Evolutionary conservation across 1,140 invertebrate species (phyloP).

Genomic region (Tetraneura akinire): DNA sequence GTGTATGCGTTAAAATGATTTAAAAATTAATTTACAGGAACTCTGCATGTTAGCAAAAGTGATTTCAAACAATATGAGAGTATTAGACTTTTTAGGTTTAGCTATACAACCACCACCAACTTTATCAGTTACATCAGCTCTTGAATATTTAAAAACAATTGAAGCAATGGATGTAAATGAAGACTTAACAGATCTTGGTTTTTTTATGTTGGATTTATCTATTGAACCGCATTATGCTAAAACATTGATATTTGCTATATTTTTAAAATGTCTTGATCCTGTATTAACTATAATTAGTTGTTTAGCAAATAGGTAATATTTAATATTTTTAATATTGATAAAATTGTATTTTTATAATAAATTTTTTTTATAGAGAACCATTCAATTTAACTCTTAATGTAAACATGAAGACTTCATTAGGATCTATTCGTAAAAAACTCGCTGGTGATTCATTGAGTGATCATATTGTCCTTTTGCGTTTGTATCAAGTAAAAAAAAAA

Average conservation of each 20-base stretch:
- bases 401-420: slow-evolving; percentile 67
- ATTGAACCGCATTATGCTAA: slow-evolving; percentile 89
- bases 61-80: slow-evolving; percentile 73
- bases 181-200: slow-evolving; percentile 79
- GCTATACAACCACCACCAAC: slow-evolving; percentile 84
- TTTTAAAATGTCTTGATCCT: slow-evolving; percentile 93
- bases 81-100: slow-evolving; percentile 78
- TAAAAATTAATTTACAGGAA: slow-evolving; percentile 67
- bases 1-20: no score
- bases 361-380: slow-evolving; percentile 68
- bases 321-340: background rate
- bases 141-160: slow-evolving; percentile 75
- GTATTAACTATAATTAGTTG: slow-evolving; percentile 88
- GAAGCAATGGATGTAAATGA: slow-evolving; percentile 79
- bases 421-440: slow-evolving; percentile 69
- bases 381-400: slow-evolving; percentile 76
- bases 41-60: slow-evolving; percentile 90
- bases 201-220: slow-evolving; percentile 84
- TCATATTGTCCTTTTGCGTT: slow-evolving; percentile 83
- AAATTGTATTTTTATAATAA: slow-evolving; percentile 30
- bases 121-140: slow-evolving; percentile 73
- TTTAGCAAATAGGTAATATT: slow-evolving; percentile 75
- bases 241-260: slow-evolving; percentile 86
- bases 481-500: slow-evolving; percentile 71
- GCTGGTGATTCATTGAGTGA: slow-evolving; percentile 81